Percentiles rank a stretch among this genome's conserved stretches.
Conservation (phyloP, 2,888 invertebrate genomes). For the Electrophaes corylata region DNA sequence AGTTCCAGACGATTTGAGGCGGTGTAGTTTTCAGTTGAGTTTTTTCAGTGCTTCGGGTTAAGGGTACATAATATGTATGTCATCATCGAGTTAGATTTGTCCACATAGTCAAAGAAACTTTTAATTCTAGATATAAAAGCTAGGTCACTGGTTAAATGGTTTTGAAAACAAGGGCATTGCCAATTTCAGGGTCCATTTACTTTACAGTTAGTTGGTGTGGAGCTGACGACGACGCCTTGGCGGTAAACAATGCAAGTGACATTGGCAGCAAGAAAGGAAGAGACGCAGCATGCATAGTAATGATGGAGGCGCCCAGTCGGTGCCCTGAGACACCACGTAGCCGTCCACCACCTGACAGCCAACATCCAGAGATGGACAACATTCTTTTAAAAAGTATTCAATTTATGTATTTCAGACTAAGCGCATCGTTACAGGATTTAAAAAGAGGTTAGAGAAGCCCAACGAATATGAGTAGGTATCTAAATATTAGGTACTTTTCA, state of each 20-base stretch:
- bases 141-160: constrained; percentile 53
- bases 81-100: neutral
- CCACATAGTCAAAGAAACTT: neutral
- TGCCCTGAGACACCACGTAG: constrained; percentile 46
- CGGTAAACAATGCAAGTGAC: constrained; percentile 76
- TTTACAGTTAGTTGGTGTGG: constrained; percentile 73
- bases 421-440: too few species aligned
- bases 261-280: constrained; percentile 82
- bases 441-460: too few species aligned
- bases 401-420: too few species aligned
- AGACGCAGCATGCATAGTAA: constrained; percentile 74
- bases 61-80: neutral
- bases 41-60: neutral
- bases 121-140: constrained; percentile 40
- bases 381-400: constrained; percentile 24
- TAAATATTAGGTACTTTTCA: too few species aligned
- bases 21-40: too few species aligned
- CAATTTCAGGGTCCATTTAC: constrained; percentile 81
- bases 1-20: neutral
- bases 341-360: constrained; percentile 32
- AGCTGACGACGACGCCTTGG: constrained; percentile 51
- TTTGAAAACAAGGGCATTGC: constrained; percentile 74
- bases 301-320: constrained; percentile 52
- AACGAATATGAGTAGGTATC: too few species aligned
- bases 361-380: constrained; percentile 30